A percentile compares a stretch with the other conserved stretches of the same genome.
Evolutionary conservation across 2,888 invertebrate species (phyloP).

Genomic region (Eilema sororculum): DNA sequence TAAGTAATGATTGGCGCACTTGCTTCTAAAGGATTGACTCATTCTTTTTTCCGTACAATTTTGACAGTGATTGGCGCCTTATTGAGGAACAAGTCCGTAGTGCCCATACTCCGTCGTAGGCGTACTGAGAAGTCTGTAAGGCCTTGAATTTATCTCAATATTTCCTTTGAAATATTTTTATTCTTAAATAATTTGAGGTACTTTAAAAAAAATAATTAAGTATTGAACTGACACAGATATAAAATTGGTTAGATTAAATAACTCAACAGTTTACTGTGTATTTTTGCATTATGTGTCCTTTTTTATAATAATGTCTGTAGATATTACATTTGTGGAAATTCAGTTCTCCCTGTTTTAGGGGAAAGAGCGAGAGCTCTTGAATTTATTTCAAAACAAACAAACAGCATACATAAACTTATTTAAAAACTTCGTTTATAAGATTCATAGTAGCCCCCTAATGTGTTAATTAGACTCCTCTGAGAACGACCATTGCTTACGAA

Average conservation of each 20-base stretch:
- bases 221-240: too few relatives aligned
- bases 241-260: too few relatives aligned
- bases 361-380: background rate
- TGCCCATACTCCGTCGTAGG: background rate
- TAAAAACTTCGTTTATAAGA: background rate
- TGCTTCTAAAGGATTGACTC: background rate
- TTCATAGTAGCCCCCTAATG: background rate
- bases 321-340: background rate
- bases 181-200: background rate
- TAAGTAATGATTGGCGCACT: slow-evolving; percentile 7
- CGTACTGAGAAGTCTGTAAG: background rate
- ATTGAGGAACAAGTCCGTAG: background rate
- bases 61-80: background rate
- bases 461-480: background rate
- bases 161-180: background rate
- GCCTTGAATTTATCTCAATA: background rate
- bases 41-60: slow-evolving; percentile 4
- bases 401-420: background rate
- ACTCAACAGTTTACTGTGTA: too few relatives aligned
- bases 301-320: too few relatives aligned
- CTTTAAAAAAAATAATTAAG: too few relatives aligned
- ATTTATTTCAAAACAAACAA: background rate
- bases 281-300: too few relatives aligned
- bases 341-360: too few relatives aligned
- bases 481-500: slow-evolving; percentile 13